Conservation (phyloP, 1,140 invertebrate species). For the Drosophila aff. region DNA sequence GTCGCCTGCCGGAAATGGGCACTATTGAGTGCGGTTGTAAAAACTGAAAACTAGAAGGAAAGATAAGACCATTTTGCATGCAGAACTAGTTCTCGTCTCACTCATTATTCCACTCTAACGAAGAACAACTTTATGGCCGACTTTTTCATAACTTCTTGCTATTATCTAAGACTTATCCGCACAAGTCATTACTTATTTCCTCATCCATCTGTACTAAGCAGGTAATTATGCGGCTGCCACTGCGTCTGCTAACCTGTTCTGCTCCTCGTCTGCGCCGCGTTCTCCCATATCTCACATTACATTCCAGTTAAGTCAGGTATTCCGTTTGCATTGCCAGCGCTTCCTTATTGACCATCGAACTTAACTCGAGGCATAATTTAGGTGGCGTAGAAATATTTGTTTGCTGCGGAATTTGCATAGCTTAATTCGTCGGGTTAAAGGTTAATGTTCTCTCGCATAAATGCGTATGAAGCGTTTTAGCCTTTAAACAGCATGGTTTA, state of each 20-base stretch:
- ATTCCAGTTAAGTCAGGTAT: slow-evolving; percentile 26
- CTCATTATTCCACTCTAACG: slow-evolving; percentile 4
- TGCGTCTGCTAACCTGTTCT: slow-evolving; percentile 31
- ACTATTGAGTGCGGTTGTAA: slow-evolving; percentile 4
- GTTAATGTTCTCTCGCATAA: slow-evolving; percentile 16
- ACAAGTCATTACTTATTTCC: slow-evolving; percentile 17
- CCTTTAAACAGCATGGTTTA: slow-evolving; percentile 6
- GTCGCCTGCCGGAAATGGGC: slow-evolving; percentile 12
- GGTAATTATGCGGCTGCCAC: slow-evolving; percentile 6
- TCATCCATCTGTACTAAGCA: slow-evolving; percentile 17
- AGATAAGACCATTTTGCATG: slow-evolving; percentile 7
- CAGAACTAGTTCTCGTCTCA: slow-evolving; percentile 18
- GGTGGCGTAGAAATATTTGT: slow-evolving; percentile 3
- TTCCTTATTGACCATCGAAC: slow-evolving; percentile 36
- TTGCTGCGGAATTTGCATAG: slow-evolving; percentile 13
- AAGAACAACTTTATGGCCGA: slow-evolving; percentile 18
- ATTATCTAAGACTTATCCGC: slow-evolving; percentile 8
- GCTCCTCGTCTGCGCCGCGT: not conserved
- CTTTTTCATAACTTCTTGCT: slow-evolving; percentile 3
- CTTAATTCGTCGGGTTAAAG: slow-evolving; percentile 1
- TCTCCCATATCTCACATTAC: slow-evolving; percentile 31
- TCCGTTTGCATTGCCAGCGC: slow-evolving; percentile 14
- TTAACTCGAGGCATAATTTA: slow-evolving; percentile 1
- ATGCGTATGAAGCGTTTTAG: not conserved
- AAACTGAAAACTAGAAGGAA: not conserved